Conservation (phyloP, 2,113 vertebrate species). For the Eleginops maclovinus region DNA sequence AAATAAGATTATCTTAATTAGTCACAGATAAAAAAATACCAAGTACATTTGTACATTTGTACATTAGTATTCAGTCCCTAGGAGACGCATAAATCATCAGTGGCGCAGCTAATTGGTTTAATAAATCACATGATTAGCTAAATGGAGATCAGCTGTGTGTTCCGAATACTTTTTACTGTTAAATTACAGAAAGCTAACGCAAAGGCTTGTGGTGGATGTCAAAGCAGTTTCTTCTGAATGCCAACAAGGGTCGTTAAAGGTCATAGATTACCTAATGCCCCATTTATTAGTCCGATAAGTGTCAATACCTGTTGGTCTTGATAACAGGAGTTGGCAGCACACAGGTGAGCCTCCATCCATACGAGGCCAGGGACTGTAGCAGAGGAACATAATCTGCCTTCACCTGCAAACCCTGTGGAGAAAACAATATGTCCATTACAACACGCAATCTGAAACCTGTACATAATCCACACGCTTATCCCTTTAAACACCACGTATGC, state of each 20-base stretch:
- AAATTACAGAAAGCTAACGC: background rate
- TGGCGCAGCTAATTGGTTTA: background rate
- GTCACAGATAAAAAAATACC: background rate
- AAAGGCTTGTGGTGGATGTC: background rate
- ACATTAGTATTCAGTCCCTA: background rate
- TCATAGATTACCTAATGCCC: background rate
- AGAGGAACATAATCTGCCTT: slow-evolving; percentile 95
- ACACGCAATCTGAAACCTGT: slow-evolving; percentile 2
- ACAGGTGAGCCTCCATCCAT: slow-evolving; percentile 96
- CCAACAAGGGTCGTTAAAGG: slow-evolving; percentile 55
- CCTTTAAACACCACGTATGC: background rate
- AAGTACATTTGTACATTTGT: background rate
- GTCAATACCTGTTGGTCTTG: slow-evolving; percentile 92
- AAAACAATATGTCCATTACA: slow-evolving; percentile 20
- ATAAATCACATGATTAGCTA: background rate
- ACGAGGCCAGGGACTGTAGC: slow-evolving; percentile 93
- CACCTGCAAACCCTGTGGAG: slow-evolving; percentile 90
- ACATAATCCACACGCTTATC: background rate
- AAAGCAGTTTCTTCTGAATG: slow-evolving; percentile 30
- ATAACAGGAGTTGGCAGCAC: slow-evolving; percentile 95
- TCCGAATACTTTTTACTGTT: background rate
- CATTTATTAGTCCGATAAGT: background rate
- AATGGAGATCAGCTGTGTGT: background rate
- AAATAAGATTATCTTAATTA: background rate
- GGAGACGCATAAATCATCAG: background rate